phyloP scores from a whole-genome alignment of 92 coral and sea anemone genomes.

The Porites cylindrica region DNA sequence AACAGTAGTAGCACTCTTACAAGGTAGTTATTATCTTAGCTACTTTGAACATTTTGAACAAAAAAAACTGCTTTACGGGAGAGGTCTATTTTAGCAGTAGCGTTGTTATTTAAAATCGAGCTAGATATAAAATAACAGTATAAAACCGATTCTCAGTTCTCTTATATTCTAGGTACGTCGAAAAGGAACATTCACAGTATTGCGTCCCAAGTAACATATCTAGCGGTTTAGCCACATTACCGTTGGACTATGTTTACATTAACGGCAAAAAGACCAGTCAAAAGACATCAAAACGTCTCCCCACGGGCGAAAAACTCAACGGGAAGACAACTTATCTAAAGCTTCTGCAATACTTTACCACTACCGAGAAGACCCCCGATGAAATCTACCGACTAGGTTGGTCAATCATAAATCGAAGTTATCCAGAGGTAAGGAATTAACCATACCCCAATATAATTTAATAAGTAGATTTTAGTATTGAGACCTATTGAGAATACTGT shows the following conservation, averaged over 20 bases:
- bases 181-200: conserved; percentile 73
- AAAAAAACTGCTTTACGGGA: no score
- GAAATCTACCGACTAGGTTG: conserved; percentile 67
- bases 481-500: no score
- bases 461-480: no score
- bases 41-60: no score
- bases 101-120: no score
- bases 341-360: conserved; percentile 72
- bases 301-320: conserved; percentile 78
- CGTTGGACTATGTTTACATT: conserved; percentile 75
- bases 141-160: not conserved
- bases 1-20: no score
- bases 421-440: conserved; percentile 63
- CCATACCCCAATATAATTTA: no score
- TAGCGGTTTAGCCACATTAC: conserved; percentile 93
- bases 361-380: conserved; percentile 73
- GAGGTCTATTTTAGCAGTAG: no score
- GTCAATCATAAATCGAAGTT: conserved; percentile 48
- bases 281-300: conserved; percentile 73
- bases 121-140: no score
- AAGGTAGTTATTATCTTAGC: no score
- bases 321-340: conserved; percentile 72
- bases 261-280: conserved; percentile 62
- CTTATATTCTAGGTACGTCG: conserved; percentile 51
- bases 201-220: conserved; percentile 89